Conservation (phyloP, 2,797 vertebrate genomes). For the Dromococcyx pavoninus region DNA sequence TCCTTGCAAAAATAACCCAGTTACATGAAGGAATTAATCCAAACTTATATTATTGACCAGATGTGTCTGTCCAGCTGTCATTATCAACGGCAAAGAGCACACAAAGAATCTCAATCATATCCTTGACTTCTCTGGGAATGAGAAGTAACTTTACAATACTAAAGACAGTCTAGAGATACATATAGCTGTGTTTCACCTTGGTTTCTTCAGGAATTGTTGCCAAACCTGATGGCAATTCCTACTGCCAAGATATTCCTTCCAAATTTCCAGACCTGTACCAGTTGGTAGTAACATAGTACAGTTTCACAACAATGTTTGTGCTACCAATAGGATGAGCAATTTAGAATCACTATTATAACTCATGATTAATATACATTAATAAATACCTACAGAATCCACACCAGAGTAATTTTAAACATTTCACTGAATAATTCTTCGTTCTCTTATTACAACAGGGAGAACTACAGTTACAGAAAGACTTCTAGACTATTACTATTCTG, state of each 20-base stretch:
- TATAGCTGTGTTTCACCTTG: neutral
- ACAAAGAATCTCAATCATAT: neutral
- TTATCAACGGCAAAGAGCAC: neutral
- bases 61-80: neutral
- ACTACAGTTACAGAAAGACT: neutral
- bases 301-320: neutral
- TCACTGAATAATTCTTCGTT: neutral
- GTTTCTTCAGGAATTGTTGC: neutral
- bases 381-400: neutral
- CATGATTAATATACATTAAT: neutral
- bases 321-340: neutral
- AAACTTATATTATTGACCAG: constrained; percentile 4
- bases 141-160: neutral
- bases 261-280: neutral
- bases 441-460: neutral
- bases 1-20: neutral
- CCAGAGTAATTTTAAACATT: neutral
- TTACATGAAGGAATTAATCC: neutral
- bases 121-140: neutral
- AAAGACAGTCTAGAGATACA: neutral
- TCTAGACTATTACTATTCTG: neutral
- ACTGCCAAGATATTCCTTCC: neutral
- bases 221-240: neutral
- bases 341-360: neutral
- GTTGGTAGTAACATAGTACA: neutral